These are phyloP conservation scores for Bombyx huttoni DNA, from an alignment of 2,888 invertebrate genomes.

Conservation along the genomic window DNA sequence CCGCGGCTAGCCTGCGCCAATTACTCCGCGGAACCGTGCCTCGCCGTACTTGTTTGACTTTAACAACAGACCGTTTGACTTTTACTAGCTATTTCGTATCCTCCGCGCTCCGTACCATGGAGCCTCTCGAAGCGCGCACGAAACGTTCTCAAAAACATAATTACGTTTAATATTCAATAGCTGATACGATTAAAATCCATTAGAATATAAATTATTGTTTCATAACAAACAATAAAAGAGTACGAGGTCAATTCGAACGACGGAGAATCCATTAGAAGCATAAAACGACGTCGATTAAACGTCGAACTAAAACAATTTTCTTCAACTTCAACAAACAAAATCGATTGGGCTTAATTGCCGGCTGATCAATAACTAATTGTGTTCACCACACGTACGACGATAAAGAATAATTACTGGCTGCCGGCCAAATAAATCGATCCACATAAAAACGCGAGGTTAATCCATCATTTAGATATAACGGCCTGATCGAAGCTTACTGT, in stretches of 20 bases:
- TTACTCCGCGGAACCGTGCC: conserved; percentile 46
- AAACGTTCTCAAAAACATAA: not conserved
- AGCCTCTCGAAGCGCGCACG: not conserved
- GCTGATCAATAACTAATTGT: conserved; percentile 72
- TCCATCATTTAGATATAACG: conserved; percentile 71
- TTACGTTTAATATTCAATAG: too few species aligned
- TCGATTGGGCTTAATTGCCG: conserved; percentile 69
- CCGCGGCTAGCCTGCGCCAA: conserved; percentile 57
- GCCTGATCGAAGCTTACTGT: conserved; percentile 65
- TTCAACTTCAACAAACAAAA: conserved; percentile 71
- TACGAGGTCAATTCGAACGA: conserved; percentile 43
- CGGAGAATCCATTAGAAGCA: conserved; percentile 56
- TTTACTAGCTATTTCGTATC: conserved; percentile 32
- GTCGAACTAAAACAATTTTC: conserved; percentile 68
- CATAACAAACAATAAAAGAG: conserved; percentile 41
- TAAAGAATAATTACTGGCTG: conserved; percentile 71
- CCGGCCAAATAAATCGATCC: conserved; percentile 70
- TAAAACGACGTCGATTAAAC: conserved; percentile 61
- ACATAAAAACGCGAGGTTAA: conserved; percentile 69
- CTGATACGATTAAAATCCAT: conserved; percentile 5
- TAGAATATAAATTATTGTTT: conserved; percentile 34
- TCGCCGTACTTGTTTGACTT: conserved; percentile 50
- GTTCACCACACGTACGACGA: conserved; percentile 66
- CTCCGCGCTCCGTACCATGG: not conserved
- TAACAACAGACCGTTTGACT: conserved; percentile 48